phyloP scores from a whole-genome alignment of 2,113 vertebrate species.

The Brachypodius melanocephalos region DNA sequence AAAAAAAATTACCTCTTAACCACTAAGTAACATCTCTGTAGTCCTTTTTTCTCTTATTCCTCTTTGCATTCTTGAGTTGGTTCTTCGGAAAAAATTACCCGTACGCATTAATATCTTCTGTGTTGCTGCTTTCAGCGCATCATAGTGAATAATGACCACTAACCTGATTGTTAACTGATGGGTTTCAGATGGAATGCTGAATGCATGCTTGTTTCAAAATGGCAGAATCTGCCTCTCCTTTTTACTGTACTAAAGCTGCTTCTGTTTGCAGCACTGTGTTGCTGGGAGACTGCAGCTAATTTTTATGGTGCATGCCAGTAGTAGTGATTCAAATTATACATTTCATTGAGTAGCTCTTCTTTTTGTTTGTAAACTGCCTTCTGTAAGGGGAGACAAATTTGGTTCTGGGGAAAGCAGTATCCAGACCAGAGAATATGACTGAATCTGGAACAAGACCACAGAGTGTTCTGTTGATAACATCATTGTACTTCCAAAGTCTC shows the following conservation, averaged over 20 bases:
- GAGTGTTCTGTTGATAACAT: neutral
- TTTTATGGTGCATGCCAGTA: conserved; percentile 29
- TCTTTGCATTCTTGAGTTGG: neutral
- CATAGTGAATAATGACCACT: neutral
- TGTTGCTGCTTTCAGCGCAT: neutral
- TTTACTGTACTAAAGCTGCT: neutral
- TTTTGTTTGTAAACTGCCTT: conserved; percentile 21
- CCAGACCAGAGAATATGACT: neutral
- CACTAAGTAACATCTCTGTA: neutral
- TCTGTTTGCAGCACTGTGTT: conserved; percentile 11
- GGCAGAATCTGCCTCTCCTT: conserved; percentile 17
- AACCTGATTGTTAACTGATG: neutral
- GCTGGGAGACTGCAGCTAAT: conserved; percentile 56
- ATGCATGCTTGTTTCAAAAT: conserved; percentile 7
- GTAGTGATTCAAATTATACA: conserved; percentile 7
- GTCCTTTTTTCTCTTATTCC: neutral
- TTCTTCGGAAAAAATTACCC: neutral
- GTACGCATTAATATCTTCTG: neutral
- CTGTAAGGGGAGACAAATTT: neutral
- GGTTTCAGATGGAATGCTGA: neutral
- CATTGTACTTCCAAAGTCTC: neutral
- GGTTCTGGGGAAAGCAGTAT: neutral
- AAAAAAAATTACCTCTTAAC: neutral
- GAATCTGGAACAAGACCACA: neutral
- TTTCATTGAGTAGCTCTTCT: conserved; percentile 9